Percentiles rank a stretch among this genome's conserved stretches.
Evolutionary conservation across 2,113 vertebrate species (phyloP).

Genomic region (Aegithalos caudatus): DNA sequence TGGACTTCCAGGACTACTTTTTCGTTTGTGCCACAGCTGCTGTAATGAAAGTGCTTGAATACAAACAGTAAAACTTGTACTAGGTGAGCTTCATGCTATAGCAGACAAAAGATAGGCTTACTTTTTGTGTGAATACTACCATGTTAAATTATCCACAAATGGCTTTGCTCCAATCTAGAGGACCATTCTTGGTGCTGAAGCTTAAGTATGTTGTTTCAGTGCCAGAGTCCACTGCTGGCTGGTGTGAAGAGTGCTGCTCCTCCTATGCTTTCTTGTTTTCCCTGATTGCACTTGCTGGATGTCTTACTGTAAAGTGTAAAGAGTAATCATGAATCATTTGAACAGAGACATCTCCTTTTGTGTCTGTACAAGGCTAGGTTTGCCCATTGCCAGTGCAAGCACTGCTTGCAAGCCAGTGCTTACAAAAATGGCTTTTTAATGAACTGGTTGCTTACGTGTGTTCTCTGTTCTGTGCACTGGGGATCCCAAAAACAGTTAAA

Average conservation of each 20-base stretch:
- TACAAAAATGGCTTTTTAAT: not conserved
- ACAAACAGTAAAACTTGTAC: not conserved
- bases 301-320: not conserved
- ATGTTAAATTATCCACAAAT: not conserved
- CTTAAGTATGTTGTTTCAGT: not conserved
- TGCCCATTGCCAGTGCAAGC: not conserved
- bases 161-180: not conserved
- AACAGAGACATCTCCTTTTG: not conserved
- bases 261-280: not conserved
- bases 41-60: not conserved
- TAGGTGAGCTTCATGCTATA: not conserved
- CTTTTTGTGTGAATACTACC: not conserved
- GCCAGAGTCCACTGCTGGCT: not conserved
- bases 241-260: not conserved
- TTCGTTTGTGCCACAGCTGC: not conserved
- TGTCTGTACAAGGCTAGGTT: not conserved
- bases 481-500: not conserved
- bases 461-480: not conserved
- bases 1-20: not conserved
- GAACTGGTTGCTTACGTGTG: rapidly evolving
- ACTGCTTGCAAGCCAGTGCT: not conserved
- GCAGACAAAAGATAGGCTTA: not conserved
- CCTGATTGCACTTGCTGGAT: not conserved
- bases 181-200: not conserved
- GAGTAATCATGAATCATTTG: not conserved